Evolutionary conservation across 2,797 vertebrate species (phyloP).

Genomic region (Enteromius anoplus): DNA sequence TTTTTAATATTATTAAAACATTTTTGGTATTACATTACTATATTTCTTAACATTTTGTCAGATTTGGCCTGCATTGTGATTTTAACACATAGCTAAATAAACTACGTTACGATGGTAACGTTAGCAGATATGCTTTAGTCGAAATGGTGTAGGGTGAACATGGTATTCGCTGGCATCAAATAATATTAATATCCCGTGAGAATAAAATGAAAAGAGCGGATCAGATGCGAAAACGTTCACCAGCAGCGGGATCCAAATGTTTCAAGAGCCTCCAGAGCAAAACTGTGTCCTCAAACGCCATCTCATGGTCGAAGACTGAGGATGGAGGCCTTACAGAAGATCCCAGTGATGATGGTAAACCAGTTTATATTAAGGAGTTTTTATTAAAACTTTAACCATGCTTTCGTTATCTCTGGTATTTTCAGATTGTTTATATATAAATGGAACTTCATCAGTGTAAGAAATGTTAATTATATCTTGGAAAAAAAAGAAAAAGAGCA

Average conservation of each 20-base stretch:
- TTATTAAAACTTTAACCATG: background rate
- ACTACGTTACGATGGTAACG: background rate
- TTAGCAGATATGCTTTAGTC: background rate
- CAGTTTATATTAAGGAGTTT: background rate
- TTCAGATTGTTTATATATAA: background rate
- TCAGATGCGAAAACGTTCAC: constrained; percentile 13
- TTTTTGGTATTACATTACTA: background rate
- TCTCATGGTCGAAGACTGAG: constrained; percentile 10
- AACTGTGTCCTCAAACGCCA: background rate
- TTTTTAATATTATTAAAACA: background rate
- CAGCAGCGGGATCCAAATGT: background rate
- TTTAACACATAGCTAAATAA: background rate
- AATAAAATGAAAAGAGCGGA: constrained; percentile 27
- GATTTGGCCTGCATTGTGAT: background rate
- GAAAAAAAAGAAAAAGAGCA: background rate
- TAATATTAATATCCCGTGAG: background rate
- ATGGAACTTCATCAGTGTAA: background rate
- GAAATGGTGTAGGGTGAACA: background rate
- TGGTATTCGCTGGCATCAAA: background rate
- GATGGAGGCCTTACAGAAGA: constrained; percentile 1
- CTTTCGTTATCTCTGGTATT: background rate
- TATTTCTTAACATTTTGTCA: background rate
- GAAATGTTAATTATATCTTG: background rate
- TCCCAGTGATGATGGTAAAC: constrained; percentile 49
- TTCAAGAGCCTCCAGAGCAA: background rate